A percentile compares a stretch with the other conserved stretches of the same genome.
These are phyloP conservation scores for Lasiurus cinereus DNA, from an alignment of 2,113 vertebrate genomes.

Conservation along the genomic window DNA sequence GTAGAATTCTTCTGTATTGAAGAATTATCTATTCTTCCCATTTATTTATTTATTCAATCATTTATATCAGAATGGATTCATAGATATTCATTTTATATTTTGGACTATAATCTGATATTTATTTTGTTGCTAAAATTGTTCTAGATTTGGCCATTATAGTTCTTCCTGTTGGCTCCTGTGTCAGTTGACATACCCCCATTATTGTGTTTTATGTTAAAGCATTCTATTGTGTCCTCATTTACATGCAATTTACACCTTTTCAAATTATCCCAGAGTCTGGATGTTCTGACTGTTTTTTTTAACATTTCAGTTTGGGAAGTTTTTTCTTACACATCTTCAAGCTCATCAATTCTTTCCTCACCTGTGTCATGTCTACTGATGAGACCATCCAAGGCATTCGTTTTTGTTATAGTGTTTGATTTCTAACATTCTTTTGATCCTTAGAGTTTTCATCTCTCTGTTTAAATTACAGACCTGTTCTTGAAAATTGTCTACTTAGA, in stretches of 20 bases:
- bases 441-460: background rate
- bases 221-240: background rate
- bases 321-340: background rate
- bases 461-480: background rate
- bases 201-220: background rate
- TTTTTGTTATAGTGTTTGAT: background rate
- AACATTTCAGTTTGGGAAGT: constrained; percentile 3
- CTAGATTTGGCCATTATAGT: background rate
- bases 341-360: background rate
- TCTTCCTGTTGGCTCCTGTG: background rate
- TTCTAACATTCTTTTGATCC: constrained; percentile 9
- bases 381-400: background rate
- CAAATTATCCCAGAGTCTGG: background rate
- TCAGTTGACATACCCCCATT: background rate
- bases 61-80: background rate
- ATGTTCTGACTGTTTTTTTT: background rate
- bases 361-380: background rate
- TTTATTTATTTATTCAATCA: background rate
- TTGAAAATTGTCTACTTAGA: background rate
- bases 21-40: background rate
- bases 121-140: background rate
- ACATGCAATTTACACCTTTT: background rate
- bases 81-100: constrained; percentile 1
- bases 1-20: background rate
- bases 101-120: background rate